A percentile compares a stretch with the other conserved stretches of the same genome.
These are phyloP conservation scores for Celastrina argiolus DNA, from an alignment of 2,888 invertebrate genomes.

Conservation along the genomic window DNA sequence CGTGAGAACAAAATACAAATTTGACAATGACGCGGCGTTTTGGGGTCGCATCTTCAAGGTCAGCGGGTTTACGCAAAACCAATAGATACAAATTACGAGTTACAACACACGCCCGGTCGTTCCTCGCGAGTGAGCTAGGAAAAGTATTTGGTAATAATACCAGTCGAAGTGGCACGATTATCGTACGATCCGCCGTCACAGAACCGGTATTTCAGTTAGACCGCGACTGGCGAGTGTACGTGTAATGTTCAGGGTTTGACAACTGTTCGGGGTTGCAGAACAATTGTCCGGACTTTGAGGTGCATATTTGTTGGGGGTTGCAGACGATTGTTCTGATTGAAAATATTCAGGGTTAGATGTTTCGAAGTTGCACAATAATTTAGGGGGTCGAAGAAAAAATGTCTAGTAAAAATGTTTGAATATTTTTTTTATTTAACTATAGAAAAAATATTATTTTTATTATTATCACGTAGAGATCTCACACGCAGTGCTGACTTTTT, in stretches of 20 bases:
- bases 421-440: too few relatives aligned
- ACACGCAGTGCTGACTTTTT: too few relatives aligned
- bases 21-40: not conserved
- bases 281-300: constrained; percentile 15
- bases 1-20: not conserved
- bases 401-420: too few relatives aligned
- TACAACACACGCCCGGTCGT: constrained; percentile 4
- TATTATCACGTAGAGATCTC: too few relatives aligned
- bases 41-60: not conserved
- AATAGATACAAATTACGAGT: not conserved
- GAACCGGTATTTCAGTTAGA: constrained; percentile 38
- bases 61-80: constrained; percentile 7
- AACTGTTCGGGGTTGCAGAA: not conserved
- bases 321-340: not conserved
- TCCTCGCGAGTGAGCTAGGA: constrained; percentile 26
- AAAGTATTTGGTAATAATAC: constrained; percentile 32
- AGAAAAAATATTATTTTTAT: too few relatives aligned
- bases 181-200: constrained; percentile 48
- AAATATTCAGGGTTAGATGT: too few relatives aligned
- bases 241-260: constrained; percentile 18
- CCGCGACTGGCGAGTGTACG: not conserved
- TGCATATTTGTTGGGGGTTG: not conserved
- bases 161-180: constrained; percentile 51
- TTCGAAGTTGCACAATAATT: too few relatives aligned
- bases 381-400: too few relatives aligned